These are phyloP conservation scores for Eretmocerus hayati DNA, from an alignment of 2,888 invertebrate genomes.

Conservation along the genomic window DNA sequence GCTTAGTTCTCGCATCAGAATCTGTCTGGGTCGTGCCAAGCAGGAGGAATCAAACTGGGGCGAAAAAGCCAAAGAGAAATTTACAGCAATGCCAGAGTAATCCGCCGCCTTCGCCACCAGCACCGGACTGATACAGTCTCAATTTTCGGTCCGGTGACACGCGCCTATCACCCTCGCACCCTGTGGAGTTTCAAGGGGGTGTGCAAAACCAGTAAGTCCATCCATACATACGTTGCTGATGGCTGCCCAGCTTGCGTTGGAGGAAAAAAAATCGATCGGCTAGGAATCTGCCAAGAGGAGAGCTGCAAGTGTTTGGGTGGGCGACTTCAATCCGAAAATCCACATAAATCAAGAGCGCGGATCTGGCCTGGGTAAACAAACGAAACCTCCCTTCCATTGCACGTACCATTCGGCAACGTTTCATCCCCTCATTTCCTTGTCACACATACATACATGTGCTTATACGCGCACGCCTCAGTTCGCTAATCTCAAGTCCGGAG, in stretches of 20 bases:
- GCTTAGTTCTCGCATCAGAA: no score
- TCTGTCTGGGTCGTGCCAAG: no score
- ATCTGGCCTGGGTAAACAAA: constrained; percentile 14
- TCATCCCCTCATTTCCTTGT: no score
- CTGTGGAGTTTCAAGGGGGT: no score
- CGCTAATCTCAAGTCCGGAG: no score
- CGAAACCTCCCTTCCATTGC: constrained; percentile 1
- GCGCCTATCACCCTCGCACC: no score
- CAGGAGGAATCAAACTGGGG: background rate
- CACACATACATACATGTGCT: no score
- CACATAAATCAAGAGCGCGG: constrained; percentile 14
- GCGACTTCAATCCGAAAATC: constrained; percentile 6
- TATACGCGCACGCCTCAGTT: no score
- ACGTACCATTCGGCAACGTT: no score
- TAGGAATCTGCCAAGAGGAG: background rate
- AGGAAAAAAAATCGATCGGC: constrained; percentile 10
- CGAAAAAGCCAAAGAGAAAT: constrained; percentile 12
- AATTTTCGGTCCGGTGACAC: background rate
- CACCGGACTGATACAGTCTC: background rate
- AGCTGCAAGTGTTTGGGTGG: background rate
- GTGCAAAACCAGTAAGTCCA: no score
- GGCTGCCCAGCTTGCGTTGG: background rate
- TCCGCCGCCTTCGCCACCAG: background rate
- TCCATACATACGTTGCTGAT: background rate
- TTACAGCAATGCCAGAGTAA: constrained; percentile 8